Conservation (phyloP, 2,113 vertebrate genomes). For the Clarias gariepinus region DNA sequence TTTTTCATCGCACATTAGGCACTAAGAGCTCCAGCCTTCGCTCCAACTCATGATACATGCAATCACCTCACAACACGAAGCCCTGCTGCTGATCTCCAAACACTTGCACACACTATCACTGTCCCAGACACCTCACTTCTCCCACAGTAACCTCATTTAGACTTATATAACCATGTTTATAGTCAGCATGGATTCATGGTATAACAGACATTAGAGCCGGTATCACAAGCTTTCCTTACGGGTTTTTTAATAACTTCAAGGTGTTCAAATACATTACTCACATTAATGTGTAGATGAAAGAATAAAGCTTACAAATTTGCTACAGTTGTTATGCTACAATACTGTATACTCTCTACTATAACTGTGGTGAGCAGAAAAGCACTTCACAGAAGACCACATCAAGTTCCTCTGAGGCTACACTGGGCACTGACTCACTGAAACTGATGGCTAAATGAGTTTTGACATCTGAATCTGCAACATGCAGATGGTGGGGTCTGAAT, state of each 20-base stretch:
- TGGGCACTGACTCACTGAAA: neutral
- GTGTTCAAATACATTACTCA: neutral
- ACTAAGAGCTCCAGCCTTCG: slow-evolving; percentile 15
- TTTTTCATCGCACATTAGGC: slow-evolving; percentile 41
- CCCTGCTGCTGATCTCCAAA: neutral
- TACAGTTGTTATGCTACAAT: neutral
- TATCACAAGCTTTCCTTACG: neutral
- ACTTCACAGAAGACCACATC: neutral
- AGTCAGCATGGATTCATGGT: neutral
- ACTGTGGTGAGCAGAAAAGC: neutral
- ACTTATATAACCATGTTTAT: neutral
- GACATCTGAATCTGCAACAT: neutral
- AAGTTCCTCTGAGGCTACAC: neutral
- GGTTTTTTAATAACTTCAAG: neutral
- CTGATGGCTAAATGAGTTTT: neutral
- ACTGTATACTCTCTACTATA: neutral
- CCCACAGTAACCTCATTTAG: neutral
- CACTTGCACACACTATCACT: neutral
- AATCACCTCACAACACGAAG: neutral
- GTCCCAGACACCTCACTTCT: neutral
- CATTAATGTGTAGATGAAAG: neutral
- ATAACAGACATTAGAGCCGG: neutral
- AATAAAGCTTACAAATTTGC: neutral
- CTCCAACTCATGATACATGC: slow-evolving; percentile 10
- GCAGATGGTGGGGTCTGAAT: neutral